Percentiles rank a stretch among this genome's conserved stretches.
Conservation (phyloP, 2,797 vertebrate species). For the Ficedula albicollis region DNA sequence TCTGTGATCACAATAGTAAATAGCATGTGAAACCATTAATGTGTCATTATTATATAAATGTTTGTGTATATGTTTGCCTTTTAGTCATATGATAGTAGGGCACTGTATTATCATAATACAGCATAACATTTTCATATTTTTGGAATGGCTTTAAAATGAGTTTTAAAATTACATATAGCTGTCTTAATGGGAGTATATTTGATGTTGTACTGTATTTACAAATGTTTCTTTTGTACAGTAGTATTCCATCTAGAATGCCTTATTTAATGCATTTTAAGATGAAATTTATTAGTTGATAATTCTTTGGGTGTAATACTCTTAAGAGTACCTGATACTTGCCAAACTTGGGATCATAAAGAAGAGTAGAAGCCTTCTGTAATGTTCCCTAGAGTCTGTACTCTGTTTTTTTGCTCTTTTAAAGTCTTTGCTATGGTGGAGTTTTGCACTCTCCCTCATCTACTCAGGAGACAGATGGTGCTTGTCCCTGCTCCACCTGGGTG, state of each 20-base stretch:
- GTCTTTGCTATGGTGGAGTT: background rate
- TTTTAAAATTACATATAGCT: background rate
- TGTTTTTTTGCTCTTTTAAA: background rate
- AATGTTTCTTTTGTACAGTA: background rate
- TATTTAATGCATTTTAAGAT: background rate
- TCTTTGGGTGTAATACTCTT: background rate
- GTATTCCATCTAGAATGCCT: background rate
- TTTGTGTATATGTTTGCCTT: background rate
- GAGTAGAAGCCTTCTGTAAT: background rate
- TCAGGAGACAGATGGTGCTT: background rate
- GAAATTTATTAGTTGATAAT: background rate
- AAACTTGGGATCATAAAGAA: background rate
- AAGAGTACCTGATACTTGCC: background rate
- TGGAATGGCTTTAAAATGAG: background rate
- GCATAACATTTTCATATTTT: background rate
- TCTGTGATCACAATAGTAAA: background rate
- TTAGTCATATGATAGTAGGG: background rate
- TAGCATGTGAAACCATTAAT: background rate
- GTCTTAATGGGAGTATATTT: background rate
- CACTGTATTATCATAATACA: background rate
- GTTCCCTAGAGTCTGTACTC: background rate
- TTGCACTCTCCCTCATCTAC: background rate
- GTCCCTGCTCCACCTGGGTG: background rate
- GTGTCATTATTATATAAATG: background rate
- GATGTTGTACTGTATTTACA: background rate